phyloP scores from a whole-genome alignment of 2,113 vertebrate genomes.

The Barnardius zonarius region DNA sequence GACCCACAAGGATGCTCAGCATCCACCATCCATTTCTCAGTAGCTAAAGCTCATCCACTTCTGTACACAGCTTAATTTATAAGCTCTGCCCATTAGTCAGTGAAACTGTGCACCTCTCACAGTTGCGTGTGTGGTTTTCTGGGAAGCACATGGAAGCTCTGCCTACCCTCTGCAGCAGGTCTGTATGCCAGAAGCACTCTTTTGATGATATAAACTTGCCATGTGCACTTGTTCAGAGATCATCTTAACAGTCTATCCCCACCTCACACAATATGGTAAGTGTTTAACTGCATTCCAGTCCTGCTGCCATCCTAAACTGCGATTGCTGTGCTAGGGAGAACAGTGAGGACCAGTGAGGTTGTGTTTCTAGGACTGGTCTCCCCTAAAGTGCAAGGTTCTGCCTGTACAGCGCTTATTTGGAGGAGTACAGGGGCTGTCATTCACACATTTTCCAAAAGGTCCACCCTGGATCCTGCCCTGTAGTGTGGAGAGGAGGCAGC shows the following conservation, averaged over 20 bases:
- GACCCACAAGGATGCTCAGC: background rate
- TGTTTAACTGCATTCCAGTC: background rate
- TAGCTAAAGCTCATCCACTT: background rate
- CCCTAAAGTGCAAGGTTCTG: accelerated
- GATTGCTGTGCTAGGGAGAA: background rate
- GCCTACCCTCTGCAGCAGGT: background rate
- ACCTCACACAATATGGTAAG: background rate
- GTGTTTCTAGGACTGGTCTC: background rate
- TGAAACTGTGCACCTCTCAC: background rate
- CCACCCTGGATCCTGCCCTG: background rate
- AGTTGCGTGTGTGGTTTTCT: background rate
- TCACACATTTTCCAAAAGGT: background rate
- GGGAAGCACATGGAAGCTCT: accelerated
- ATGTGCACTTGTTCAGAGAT: background rate
- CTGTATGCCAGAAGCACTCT: background rate
- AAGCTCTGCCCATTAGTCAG: background rate
- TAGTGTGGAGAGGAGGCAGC: background rate
- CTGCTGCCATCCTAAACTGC: background rate
- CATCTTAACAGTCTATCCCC: background rate
- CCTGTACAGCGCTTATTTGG: background rate
- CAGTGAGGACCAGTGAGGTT: background rate
- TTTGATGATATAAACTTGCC: background rate
- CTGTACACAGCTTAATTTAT: background rate
- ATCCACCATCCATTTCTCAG: background rate
- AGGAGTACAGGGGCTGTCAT: background rate